Evolutionary conservation across 2,888 invertebrate species (phyloP).

Genomic region (Phymatocera aterrima): DNA sequence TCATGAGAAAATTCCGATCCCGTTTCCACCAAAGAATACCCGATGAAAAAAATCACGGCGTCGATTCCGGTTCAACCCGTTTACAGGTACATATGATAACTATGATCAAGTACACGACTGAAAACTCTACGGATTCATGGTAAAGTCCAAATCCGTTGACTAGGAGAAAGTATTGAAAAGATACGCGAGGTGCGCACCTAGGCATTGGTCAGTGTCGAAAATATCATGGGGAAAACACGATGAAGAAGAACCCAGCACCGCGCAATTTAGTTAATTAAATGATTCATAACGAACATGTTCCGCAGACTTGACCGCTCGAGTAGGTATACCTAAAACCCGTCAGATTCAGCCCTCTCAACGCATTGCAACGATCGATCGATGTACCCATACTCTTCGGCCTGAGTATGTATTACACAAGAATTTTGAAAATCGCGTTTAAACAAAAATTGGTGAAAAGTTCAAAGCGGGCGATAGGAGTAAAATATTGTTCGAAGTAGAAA

Average conservation of each 20-base stretch:
- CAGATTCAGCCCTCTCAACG: constrained; percentile 32
- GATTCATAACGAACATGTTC: constrained; percentile 16
- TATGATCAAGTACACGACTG: too few relatives aligned
- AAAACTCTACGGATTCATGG: too few relatives aligned
- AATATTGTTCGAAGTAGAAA: too few relatives aligned
- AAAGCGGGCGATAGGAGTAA: too few relatives aligned
- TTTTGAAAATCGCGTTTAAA: not conserved
- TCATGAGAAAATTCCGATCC: too few relatives aligned
- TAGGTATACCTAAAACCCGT: constrained; percentile 18
- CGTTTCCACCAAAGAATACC: too few relatives aligned
- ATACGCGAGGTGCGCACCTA: not conserved
- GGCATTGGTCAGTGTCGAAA: not conserved
- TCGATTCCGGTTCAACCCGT: too few relatives aligned
- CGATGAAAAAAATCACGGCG: too few relatives aligned
- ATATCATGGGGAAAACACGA: not conserved
- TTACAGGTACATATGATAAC: too few relatives aligned
- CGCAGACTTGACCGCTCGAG: not conserved
- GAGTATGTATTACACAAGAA: not conserved
- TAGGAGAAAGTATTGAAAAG: too few relatives aligned
- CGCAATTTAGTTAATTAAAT: constrained; percentile 16
- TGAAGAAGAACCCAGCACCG: not conserved
- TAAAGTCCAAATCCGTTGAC: not conserved
- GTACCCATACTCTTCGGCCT: not conserved
- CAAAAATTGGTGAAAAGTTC: not conserved
- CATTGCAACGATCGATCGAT: constrained; percentile 22